Percentiles rank a stretch among this genome's conserved stretches.
These are phyloP conservation scores for Dromius quadrimaculatus DNA, from an alignment of 2,888 invertebrate species.

Conservation along the genomic window DNA sequence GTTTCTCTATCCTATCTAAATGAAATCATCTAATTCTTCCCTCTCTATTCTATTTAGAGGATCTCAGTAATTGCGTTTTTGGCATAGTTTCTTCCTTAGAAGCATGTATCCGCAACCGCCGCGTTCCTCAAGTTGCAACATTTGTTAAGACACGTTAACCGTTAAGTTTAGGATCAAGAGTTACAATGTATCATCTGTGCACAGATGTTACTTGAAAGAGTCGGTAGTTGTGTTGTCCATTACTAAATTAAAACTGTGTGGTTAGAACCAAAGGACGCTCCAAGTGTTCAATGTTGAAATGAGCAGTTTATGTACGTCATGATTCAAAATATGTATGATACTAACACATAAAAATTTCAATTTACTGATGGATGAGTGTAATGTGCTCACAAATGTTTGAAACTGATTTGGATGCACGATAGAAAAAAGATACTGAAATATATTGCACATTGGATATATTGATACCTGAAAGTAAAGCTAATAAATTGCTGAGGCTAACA, in stretches of 20 bases:
- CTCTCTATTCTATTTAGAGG: conserved; percentile 4
- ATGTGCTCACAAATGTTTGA: conserved; percentile 22
- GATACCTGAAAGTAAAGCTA: too few relatives aligned
- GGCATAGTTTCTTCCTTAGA: conserved; percentile 9
- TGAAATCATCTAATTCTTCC: conserved; percentile 20
- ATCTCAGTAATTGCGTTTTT: conserved; percentile 32
- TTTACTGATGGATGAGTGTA: conserved; percentile 14
- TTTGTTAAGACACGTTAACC: conserved; percentile 35
- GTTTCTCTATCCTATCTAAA: background rate
- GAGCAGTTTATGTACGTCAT: conserved; percentile 12
- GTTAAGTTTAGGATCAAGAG: conserved; percentile 7
- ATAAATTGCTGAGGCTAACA: too few relatives aligned
- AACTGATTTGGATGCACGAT: background rate
- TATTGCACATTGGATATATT: background rate
- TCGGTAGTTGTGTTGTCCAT: conserved; percentile 2
- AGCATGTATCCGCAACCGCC: too few relatives aligned
- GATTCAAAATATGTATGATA: background rate
- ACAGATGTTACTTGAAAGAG: background rate
- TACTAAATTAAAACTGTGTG: conserved; percentile 19
- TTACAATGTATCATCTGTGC: conserved; percentile 16
- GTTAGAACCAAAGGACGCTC: background rate
- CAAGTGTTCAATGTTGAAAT: conserved; percentile 2
- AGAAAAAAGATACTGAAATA: background rate
- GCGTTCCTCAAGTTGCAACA: conserved; percentile 37
- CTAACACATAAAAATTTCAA: background rate